Percentiles rank a stretch among this genome's conserved stretches.
These are phyloP conservation scores for Myopa testacea DNA, from an alignment of 2,888 invertebrate genomes.

Conservation along the genomic window DNA sequence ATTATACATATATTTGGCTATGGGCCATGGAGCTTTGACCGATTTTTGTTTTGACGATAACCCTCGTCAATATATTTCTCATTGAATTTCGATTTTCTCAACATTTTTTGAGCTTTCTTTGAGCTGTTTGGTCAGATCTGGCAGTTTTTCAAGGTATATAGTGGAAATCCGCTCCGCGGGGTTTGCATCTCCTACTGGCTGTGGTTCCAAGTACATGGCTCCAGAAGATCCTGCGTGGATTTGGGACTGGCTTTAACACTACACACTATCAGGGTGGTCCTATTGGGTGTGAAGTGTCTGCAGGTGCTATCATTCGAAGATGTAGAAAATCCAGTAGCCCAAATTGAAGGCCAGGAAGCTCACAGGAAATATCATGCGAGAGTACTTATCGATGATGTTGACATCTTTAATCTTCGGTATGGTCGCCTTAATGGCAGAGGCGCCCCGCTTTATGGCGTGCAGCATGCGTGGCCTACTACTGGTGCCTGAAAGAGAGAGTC, in stretches of 20 bases:
- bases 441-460: slow-evolving; percentile 85
- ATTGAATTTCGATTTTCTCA: no score
- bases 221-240: slow-evolving; percentile 24
- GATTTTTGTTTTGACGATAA: no score
- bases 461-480: slow-evolving; percentile 74
- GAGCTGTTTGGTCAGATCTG: neutral
- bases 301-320: slow-evolving; percentile 73
- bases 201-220: neutral
- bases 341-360: slow-evolving; percentile 96
- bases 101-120: no score
- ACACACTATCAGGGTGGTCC: slow-evolving; percentile 52
- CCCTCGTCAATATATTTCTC: no score
- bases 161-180: slow-evolving; percentile 7
- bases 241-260: slow-evolving; percentile 49
- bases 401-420: slow-evolving; percentile 98
- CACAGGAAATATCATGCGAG: slow-evolving; percentile 94
- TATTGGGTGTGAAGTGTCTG: slow-evolving; percentile 58
- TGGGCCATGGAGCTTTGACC: no score
- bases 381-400: slow-evolving; percentile 97
- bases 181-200: neutral
- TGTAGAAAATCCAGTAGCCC: slow-evolving; percentile 95
- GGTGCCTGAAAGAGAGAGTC: slow-evolving; percentile 45
- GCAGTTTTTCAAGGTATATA: neutral
- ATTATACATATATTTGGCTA: no score
- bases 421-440: slow-evolving; percentile 87